Conservation (phyloP, 2,888 invertebrate species). For the Dasysyrphus tricinctus region DNA sequence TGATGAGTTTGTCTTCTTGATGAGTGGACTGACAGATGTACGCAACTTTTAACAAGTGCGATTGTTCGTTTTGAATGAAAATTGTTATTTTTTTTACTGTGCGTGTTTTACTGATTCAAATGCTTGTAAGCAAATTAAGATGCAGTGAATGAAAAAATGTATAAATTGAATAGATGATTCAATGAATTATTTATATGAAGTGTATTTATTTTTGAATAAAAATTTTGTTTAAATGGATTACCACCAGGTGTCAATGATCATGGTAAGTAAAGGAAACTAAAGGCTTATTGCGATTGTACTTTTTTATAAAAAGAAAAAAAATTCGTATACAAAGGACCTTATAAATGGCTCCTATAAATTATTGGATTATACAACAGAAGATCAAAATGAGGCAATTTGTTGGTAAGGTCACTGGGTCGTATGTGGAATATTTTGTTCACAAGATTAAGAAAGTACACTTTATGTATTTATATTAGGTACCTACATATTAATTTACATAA, state of each 20-base stretch:
- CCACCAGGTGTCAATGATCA: conserved; percentile 21
- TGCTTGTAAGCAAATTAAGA: conserved; percentile 37
- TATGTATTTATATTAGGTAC: too few relatives aligned
- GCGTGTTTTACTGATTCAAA: not conserved
- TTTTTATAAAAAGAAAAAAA: too few relatives aligned
- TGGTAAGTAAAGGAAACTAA: conserved; percentile 47
- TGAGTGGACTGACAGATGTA: conserved; percentile 45
- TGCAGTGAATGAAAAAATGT: not conserved
- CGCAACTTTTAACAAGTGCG: conserved; percentile 27
- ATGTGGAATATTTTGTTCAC: too few relatives aligned
- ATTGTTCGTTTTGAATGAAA: conserved; percentile 22
- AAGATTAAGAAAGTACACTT: too few relatives aligned
- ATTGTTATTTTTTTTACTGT: conserved; percentile 4
- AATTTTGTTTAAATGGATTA: conserved; percentile 50
- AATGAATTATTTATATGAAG: conserved; percentile 11
- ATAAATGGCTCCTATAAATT: too few relatives aligned
- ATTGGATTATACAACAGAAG: too few relatives aligned
- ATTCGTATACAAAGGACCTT: too few relatives aligned
- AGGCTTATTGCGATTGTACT: too few relatives aligned
- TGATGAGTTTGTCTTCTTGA: conserved; percentile 38
- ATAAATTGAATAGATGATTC: not conserved
- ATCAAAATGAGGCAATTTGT: too few relatives aligned
- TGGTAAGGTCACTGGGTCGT: too few relatives aligned
- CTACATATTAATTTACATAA: too few relatives aligned
- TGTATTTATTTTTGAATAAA: conserved; percentile 5